Base-by-base conservation (phyloP, 2,888 invertebrate genomes). In the Drosophila nr. perissopoda region DNA sequence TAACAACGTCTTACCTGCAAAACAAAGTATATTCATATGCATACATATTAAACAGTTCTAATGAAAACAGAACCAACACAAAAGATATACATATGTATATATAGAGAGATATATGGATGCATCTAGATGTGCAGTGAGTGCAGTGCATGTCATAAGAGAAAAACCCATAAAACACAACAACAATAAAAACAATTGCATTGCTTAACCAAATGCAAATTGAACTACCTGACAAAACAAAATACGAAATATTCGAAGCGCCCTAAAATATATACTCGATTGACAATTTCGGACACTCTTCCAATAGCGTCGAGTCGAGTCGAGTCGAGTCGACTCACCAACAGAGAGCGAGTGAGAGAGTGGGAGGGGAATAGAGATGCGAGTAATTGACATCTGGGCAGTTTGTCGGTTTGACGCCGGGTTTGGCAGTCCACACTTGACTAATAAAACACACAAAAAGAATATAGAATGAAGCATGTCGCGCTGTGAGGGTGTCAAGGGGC, bases 201-300 rank as follows among this genome's bases (percentile, higher is more conserved):
- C 69, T 63, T 60, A 73, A 74, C 59, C 27, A 56, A 45, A 63
- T 56, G 49, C 58, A 63, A 54, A 63, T 63, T 45, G 16, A 45
- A 45, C 40, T 54, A 38, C 21, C 34, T 25, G 27, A 40, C 34
- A 57, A 38, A 57, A 42, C 13, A 42, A 27, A 38, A 38, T 18
- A 54, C 18, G 34, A 60, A 60, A 51, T 36, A 29, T 49, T 33
- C 13, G 29, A 34, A 36, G 49, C 49, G 34, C 27, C 34, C 49
- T 34, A 29, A 51, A 51, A 25, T 27, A 21, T 36, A 38, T 38
- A 54, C 27, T 27, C 31, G 42, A 56, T 13, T 27, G 27, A 56
- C 25, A 62, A 54, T 42, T 54, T 62, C 16, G 62, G 34, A 29
- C 61, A 52, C 31, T 52, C 54, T 54, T 18, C 36, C 27, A 54